Percentiles rank a stretch among this genome's conserved stretches.
These are phyloP conservation scores for Cantharis rufa DNA, from an alignment of 2,888 invertebrate genomes.

Conservation along the genomic window DNA sequence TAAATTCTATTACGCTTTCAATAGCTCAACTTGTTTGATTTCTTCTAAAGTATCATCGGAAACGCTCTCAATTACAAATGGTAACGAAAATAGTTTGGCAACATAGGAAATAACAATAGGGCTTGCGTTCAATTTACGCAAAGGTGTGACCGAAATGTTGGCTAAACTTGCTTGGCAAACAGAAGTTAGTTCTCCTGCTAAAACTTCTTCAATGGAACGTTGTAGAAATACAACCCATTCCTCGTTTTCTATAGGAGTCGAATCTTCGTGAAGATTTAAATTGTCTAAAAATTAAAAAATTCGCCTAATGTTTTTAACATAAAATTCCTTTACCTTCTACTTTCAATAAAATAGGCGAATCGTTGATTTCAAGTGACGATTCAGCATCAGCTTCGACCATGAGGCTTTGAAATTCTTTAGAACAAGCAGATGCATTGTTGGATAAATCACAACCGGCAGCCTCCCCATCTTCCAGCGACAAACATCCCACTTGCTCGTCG, in stretches of 20 bases:
- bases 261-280: slow-evolving; percentile 56
- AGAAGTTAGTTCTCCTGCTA: slow-evolving; percentile 78
- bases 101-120: slow-evolving; percentile 67
- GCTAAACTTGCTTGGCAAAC: slow-evolving; percentile 72
- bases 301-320: too few relatives aligned
- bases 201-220: slow-evolving; percentile 79
- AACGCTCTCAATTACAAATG: slow-evolving; percentile 62
- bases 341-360: slow-evolving; percentile 1
- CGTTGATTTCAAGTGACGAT: not conserved
- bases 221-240: slow-evolving; percentile 87
- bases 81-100: slow-evolving; percentile 66
- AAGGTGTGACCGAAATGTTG: slow-evolving; percentile 60
- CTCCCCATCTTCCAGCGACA: not conserved
- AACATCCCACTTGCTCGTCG: not conserved
- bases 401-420: not conserved
- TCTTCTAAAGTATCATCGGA: slow-evolving; percentile 54
- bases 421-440: not conserved
- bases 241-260: slow-evolving; percentile 76
- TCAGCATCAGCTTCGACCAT: not conserved
- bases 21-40: slow-evolving; percentile 55
- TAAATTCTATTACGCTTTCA: not conserved
- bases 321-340: not conserved
- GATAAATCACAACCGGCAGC: not conserved
- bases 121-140: slow-evolving; percentile 66
- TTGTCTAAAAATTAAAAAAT: slow-evolving; percentile 5